phyloP scores from a whole-genome alignment of 2,113 vertebrate species.

The Cyprinodon brontotheroides region DNA sequence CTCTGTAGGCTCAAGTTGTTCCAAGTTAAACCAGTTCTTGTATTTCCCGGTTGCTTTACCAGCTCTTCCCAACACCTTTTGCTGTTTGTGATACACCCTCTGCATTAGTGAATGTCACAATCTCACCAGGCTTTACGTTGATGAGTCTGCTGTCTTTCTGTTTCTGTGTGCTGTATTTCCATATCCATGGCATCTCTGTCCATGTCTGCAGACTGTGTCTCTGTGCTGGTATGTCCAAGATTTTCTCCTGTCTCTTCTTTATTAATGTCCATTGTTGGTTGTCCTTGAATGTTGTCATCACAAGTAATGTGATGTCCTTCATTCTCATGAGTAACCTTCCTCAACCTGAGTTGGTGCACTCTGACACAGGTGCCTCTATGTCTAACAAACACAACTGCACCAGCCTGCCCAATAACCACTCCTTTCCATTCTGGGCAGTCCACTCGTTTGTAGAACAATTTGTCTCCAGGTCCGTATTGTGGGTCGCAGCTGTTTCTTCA shows the following conservation, averaged over 20 bases:
- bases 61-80: background rate
- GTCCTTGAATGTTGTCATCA: background rate
- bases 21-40: background rate
- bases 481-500: no score
- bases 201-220: no score
- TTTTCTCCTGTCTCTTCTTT: background rate
- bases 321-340: background rate
- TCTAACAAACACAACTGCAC: background rate
- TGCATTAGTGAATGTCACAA: background rate
- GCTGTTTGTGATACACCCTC: background rate
- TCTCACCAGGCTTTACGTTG: background rate
- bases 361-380: conserved; percentile 13
- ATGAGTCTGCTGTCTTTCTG: background rate
- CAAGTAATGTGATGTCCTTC: background rate
- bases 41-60: no score
- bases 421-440: conserved; percentile 18
- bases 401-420: conserved; percentile 44
- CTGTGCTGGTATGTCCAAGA: no score
- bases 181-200: no score
- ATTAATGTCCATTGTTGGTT: background rate
- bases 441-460: background rate
- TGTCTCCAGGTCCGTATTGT: no score
- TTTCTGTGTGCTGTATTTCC: background rate
- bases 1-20: background rate
- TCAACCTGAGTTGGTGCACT: background rate